Base-by-base conservation (phyloP, 2,113 vertebrate species). In the Paramisgurnus dabryanus region DNA sequence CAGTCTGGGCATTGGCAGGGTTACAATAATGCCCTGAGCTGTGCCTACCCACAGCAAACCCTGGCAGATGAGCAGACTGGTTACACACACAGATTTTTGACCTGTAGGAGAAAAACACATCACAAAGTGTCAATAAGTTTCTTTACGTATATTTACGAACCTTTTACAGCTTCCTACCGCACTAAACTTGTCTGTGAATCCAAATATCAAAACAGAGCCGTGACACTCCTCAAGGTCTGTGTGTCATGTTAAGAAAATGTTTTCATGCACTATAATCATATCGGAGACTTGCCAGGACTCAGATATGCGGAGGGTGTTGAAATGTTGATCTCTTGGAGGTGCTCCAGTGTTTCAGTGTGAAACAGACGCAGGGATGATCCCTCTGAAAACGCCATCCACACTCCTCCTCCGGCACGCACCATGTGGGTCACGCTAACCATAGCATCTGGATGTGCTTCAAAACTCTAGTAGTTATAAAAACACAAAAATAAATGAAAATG, bases 41-140 rank as follows among this genome's bases (percentile, higher is more conserved):
- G 95, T 96, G 60, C 95, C 95, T 50, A 96, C 94, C 95, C 95
- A 96, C 18, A 96, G 92, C 2, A 93, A 91, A 0, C 95, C 95
- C 67, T 95, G 95, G 90, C 93, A 96, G 84, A 96, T 94, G 67
- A 96, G 93, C 11, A 96, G 90, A 80, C 94, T 94, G 88, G 94
- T 96, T 85, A 96, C 91, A 0, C 84, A 89, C 45, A 95, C 84
- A 0, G 89, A 89, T 82, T 92, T 94, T 60, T 95, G 94, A 22
- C 94, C 95, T 95, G 88, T 0, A 6, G 8, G 0, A 5, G 39
- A 5, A 73, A 76, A 71, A 50, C 27, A 4, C 40, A 41, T 7
- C 6, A 67, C 27, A 17, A 15, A 4, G 11, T 57, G 49, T 76
- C 60, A 77, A 1, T 65, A 13, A 2, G 49, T 7, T 55, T 39